A percentile compares a stretch with the other conserved stretches of the same genome.
phyloP scores from a whole-genome alignment of 2,888 invertebrate species.

The Heliconius hortense region DNA sequence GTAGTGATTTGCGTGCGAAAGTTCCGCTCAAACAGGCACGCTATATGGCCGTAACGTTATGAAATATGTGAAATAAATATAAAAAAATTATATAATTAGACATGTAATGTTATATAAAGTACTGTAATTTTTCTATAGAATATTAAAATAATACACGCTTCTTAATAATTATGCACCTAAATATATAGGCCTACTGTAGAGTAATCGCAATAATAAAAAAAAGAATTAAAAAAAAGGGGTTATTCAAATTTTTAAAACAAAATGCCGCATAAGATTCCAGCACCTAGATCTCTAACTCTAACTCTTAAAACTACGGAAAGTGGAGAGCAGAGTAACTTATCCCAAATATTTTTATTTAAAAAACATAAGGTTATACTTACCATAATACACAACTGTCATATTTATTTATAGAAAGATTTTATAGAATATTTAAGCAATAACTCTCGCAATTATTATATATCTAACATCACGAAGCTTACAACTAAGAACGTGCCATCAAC shows the following conservation, averaged over 20 bases:
- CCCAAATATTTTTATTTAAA: background rate
- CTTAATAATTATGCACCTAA: background rate
- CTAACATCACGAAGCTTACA: constrained; percentile 7
- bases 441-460: background rate
- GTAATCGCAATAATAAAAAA: background rate
- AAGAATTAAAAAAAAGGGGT: background rate
- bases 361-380: background rate
- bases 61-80: constrained; percentile 10
- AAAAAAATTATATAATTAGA: background rate
- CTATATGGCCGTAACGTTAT: constrained; percentile 11
- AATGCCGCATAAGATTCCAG: too few relatives aligned
- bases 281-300: too few relatives aligned
- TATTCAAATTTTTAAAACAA: too few relatives aligned
- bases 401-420: background rate
- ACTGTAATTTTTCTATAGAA: background rate
- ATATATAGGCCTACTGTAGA: background rate
- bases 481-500: constrained; percentile 2
- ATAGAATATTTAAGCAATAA: background rate
- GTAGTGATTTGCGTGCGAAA: constrained; percentile 18
- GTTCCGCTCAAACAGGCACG: constrained; percentile 18
- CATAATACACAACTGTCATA: background rate
- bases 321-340: background rate
- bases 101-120: background rate
- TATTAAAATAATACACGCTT: background rate
- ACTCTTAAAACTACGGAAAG: too few relatives aligned